Evolutionary conservation across 2,888 invertebrate genomes (phyloP).

Genomic region (Galerucella pusilla): DNA sequence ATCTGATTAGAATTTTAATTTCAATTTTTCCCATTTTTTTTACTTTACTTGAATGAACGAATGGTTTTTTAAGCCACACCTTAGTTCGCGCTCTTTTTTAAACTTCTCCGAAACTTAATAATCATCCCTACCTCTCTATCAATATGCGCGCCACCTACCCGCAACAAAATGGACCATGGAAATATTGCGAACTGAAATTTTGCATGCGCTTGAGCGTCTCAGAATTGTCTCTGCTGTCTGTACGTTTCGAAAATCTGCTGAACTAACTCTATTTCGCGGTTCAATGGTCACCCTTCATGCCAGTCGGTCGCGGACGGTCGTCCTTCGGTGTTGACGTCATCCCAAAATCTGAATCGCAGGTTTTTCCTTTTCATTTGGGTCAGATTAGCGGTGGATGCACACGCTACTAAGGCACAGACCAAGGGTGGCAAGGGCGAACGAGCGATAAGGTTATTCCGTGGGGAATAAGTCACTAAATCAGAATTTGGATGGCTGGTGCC

Average conservation of each 20-base stretch:
- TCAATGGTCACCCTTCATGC: conserved; percentile 58
- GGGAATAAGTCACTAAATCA: conserved; percentile 42
- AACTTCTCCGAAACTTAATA: too few relatives aligned
- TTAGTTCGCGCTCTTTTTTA: too few relatives aligned
- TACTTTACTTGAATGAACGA: too few relatives aligned
- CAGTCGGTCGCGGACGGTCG: conserved; percentile 23
- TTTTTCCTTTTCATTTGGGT: conserved; percentile 61
- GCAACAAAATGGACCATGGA: too few relatives aligned
- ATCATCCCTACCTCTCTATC: too few relatives aligned
- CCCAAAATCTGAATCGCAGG: conserved; percentile 45
- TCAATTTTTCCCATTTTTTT: too few relatives aligned
- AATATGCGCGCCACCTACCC: too few relatives aligned
- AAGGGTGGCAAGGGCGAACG: conserved; percentile 19
- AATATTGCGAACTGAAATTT: too few relatives aligned
- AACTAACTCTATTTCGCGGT: conserved; percentile 64
- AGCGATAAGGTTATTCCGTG: conserved; percentile 30
- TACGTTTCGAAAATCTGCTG: conserved; percentile 59
- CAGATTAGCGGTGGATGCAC: conserved; percentile 53
- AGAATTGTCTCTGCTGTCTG: conserved; percentile 5
- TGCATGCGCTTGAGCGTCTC: not conserved
- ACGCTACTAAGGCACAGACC: conserved; percentile 14
- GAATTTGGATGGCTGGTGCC: conserved; percentile 32
- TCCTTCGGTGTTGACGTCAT: conserved; percentile 40
- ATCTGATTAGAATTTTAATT: too few relatives aligned
- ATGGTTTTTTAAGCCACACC: too few relatives aligned